phyloP scores from a whole-genome alignment of 2,797 vertebrate genomes.

The Gastrophryne carolinensis region DNA sequence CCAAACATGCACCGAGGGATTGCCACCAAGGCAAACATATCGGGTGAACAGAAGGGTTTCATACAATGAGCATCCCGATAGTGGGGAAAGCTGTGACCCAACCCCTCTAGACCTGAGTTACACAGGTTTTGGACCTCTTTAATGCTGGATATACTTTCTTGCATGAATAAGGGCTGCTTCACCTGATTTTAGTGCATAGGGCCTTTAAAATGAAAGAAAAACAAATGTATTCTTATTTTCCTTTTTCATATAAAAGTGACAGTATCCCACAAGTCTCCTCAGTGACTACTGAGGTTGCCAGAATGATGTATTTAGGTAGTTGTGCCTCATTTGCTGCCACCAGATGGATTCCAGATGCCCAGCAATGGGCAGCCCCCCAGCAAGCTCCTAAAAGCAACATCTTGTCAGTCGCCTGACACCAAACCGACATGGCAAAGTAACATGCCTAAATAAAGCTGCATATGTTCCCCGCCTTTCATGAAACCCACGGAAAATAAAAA shows the following conservation, averaged over 20 bases:
- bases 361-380: conserved; percentile 66
- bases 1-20: too few species aligned
- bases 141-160: too few species aligned
- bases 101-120: too few species aligned
- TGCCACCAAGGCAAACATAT: too few species aligned
- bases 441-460: conserved; percentile 62
- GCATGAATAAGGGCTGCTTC: too few species aligned
- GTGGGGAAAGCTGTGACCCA: too few species aligned
- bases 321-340: conserved; percentile 61
- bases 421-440: conserved; percentile 70
- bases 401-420: conserved; percentile 64
- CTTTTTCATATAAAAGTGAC: background rate
- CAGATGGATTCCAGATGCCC: conserved; percentile 78
- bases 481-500: conserved; percentile 57
- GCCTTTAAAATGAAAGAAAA: background rate
- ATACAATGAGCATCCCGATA: too few species aligned
- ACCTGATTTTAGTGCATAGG: too few species aligned
- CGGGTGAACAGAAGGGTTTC: too few species aligned
- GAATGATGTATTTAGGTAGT: conserved; percentile 12
- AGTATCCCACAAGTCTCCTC: background rate
- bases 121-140: too few species aligned
- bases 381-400: conserved; percentile 64
- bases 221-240: background rate
- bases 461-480: conserved; percentile 65
- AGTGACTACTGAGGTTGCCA: background rate